Evolutionary conservation across 2,113 vertebrate species (phyloP).

Genomic region (Phodopus roborovskii): DNA sequence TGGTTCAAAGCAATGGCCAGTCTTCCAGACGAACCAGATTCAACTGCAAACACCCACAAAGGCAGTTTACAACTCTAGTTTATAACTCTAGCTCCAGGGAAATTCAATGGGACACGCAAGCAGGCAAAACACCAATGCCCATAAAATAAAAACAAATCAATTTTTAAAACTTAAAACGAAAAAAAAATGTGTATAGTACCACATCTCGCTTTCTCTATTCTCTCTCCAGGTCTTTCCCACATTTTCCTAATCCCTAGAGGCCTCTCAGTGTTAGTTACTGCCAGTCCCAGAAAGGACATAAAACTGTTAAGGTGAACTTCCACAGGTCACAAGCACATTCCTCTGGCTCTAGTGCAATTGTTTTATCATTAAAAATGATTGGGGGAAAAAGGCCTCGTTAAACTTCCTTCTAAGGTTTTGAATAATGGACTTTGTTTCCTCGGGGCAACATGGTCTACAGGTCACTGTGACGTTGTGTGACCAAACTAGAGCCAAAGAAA

Average conservation of each 20-base stretch:
- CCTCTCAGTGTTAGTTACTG: slow-evolving; percentile 41
- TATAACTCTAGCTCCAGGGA: neutral
- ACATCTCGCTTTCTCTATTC: neutral
- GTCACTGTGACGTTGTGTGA: neutral
- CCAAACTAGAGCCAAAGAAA: neutral
- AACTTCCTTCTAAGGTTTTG: slow-evolving; percentile 36
- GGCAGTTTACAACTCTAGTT: neutral
- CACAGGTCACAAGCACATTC: slow-evolving; percentile 1
- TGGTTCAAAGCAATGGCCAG: neutral
- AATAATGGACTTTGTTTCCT: neutral
- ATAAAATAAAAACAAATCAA: neutral
- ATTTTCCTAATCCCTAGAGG: neutral
- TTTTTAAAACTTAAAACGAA: neutral
- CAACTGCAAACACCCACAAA: neutral
- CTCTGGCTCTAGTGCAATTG: neutral
- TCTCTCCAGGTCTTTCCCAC: neutral
- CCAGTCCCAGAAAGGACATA: slow-evolving; percentile 42
- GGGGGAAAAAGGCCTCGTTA: neutral
- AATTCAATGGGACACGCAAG: neutral
- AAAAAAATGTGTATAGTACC: neutral
- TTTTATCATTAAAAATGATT: slow-evolving; percentile 48
- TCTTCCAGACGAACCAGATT: neutral
- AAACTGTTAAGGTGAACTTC: slow-evolving; percentile 31
- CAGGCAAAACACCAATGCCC: neutral
- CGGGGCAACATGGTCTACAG: neutral